These are phyloP conservation scores for Peromyscus nudipes DNA, from an alignment of 2,797 vertebrate species.

Conservation along the genomic window DNA sequence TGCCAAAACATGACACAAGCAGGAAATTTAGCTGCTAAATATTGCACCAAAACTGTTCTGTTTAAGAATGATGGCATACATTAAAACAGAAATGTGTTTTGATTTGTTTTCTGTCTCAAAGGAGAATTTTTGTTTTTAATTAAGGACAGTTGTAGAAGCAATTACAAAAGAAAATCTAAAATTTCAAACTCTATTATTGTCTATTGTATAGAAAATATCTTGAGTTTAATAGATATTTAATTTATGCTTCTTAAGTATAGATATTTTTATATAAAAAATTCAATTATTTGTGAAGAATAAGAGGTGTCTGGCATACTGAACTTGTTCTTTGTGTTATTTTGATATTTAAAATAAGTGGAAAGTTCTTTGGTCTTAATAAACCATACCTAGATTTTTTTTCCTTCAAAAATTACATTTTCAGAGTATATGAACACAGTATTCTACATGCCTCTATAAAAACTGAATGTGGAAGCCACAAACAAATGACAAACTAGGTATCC, in stretches of 20 bases:
- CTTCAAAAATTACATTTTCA: conserved; percentile 54
- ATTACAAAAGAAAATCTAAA: conserved; percentile 78
- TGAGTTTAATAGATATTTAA: conserved; percentile 82
- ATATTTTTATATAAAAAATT: conserved; percentile 80
- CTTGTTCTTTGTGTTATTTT: conserved; percentile 84
- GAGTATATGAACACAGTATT: neutral
- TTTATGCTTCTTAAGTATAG: conserved; percentile 81
- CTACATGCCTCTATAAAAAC: conserved; percentile 11
- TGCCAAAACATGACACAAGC: conserved; percentile 60
- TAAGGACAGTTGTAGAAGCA: conserved; percentile 79
- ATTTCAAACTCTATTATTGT: conserved; percentile 80
- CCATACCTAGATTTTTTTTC: conserved; percentile 76
- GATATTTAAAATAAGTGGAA: conserved; percentile 81
- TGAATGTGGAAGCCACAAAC: neutral
- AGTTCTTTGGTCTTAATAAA: conserved; percentile 81
- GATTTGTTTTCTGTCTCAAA: conserved; percentile 28
- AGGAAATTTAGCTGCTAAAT: neutral
- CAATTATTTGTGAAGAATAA: conserved; percentile 82
- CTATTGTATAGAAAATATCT: conserved; percentile 80
- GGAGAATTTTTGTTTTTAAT: conserved; percentile 69
- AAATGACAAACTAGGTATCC: conserved; percentile 12
- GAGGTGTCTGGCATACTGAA: conserved; percentile 83
- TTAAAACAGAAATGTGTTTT: conserved; percentile 66
- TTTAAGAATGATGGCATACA: conserved; percentile 53
- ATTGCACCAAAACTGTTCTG: conserved; percentile 47